phyloP scores from a whole-genome alignment of 2,797 vertebrate species.

The Pempheris klunzingeri region DNA sequence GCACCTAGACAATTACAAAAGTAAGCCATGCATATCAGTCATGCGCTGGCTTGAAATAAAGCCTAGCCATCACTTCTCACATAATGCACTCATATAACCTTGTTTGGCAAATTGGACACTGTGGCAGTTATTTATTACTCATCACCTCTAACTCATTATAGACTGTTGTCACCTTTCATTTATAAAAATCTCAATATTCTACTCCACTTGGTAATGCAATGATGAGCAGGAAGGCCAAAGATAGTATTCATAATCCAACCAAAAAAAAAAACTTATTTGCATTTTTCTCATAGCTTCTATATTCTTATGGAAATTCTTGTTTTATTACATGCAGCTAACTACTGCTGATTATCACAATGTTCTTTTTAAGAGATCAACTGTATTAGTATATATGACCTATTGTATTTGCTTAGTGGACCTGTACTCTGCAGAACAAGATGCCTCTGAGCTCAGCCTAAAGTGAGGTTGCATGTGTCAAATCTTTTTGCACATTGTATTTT shows the following conservation, averaged over 20 bases:
- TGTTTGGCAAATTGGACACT: constrained; percentile 73
- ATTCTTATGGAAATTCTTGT: too few relatives aligned
- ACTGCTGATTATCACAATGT: background rate
- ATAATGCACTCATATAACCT: constrained; percentile 74
- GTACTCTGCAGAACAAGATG: background rate
- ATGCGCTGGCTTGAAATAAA: constrained; percentile 81
- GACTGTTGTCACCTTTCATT: constrained; percentile 75
- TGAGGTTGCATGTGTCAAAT: too few relatives aligned
- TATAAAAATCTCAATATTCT: constrained; percentile 55
- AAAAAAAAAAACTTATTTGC: constrained; percentile 4
- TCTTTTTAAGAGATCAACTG: background rate
- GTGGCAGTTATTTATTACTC: constrained; percentile 73
- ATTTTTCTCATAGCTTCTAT: background rate
- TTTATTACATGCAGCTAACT: too few relatives aligned
- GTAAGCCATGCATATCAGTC: constrained; percentile 90
- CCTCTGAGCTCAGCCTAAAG: background rate
- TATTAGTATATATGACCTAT: background rate
- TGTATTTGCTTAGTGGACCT: background rate
- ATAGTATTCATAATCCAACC: constrained; percentile 14
- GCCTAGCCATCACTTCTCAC: constrained; percentile 66
- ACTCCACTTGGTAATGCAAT: constrained; percentile 32
- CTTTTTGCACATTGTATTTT: too few relatives aligned
- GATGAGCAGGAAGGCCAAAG: constrained; percentile 29
- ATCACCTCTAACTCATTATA: constrained; percentile 69
- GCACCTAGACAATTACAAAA: constrained; percentile 89